Percentiles rank a stretch among this genome's conserved stretches.
phyloP scores from a whole-genome alignment of 2,113 vertebrate species.

The Corythornis madagascariensis region DNA sequence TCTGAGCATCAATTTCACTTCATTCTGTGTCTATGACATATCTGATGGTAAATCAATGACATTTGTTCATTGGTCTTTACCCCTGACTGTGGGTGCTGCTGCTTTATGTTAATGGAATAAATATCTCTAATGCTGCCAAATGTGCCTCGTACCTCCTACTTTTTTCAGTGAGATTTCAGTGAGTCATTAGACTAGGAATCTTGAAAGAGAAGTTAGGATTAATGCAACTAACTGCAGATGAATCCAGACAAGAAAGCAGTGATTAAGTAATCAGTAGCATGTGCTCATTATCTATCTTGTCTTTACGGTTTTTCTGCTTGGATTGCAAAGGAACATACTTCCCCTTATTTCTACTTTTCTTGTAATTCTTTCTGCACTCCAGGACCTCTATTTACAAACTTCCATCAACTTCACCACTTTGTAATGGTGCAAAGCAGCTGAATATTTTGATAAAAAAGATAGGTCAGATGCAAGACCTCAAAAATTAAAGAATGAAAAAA shows the following conservation, averaged over 20 bases:
- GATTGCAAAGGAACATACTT: not conserved
- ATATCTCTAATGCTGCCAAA: not conserved
- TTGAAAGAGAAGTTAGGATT: not conserved
- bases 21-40: not conserved
- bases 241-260: not conserved
- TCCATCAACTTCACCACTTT: not conserved
- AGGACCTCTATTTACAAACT: not conserved
- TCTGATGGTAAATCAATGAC: not conserved
- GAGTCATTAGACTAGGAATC: not conserved
- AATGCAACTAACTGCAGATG: not conserved
- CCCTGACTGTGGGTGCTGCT: not conserved
- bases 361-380: not conserved
- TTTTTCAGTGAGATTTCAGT: not conserved
- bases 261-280: not conserved
- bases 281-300: not conserved
- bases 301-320: not conserved
- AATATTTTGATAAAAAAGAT: not conserved
- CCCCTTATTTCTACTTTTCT: not conserved
- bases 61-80: not conserved
- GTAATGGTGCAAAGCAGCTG: not conserved
- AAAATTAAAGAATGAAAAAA: not conserved
- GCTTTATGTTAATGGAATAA: not conserved
- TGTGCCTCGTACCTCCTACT: not conserved
- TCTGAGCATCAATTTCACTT: not conserved
- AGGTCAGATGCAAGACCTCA: not conserved